Evolutionary conservation across 1,140 invertebrate species (phyloP).

Genomic region (Drosophila trapezifrons): DNA sequence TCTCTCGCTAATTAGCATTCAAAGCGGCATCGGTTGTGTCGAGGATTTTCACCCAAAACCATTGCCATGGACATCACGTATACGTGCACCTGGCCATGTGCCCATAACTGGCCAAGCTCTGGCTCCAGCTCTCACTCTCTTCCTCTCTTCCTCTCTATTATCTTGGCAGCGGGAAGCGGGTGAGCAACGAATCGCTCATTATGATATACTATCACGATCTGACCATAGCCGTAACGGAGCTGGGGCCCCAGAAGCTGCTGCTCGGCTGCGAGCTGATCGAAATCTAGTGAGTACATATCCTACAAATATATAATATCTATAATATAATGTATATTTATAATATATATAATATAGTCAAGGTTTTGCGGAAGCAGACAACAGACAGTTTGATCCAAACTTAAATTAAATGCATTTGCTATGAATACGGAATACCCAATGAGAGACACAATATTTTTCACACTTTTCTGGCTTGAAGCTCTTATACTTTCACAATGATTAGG

Average conservation of each 20-base stretch:
- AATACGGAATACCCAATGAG: background rate
- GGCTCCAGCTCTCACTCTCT: constrained; percentile 29
- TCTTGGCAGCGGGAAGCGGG: constrained; percentile 86
- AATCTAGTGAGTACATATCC: constrained; percentile 88
- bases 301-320: no score
- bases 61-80: constrained; percentile 73
- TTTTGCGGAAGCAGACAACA: background rate
- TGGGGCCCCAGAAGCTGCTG: constrained; percentile 87
- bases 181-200: constrained; percentile 87
- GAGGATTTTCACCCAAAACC: constrained; percentile 35
- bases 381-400: background rate
- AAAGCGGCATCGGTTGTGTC: background rate
- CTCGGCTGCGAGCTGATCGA: constrained; percentile 93
- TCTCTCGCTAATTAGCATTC: constrained; percentile 50
- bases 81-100: constrained; percentile 60
- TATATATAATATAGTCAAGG: no score
- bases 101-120: constrained; percentile 43
- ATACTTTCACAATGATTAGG: background rate
- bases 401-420: constrained; percentile 2
- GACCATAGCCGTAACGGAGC: constrained; percentile 91
- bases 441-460: background rate
- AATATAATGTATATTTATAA: no score
- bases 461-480: background rate
- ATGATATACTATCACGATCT: constrained; percentile 92
- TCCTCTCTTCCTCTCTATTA: background rate